Evolutionary conservation across 2,113 vertebrate genomes (phyloP), one percentile per base, ranked within the genome.

Genomic region (Oceanodroma tethys): DNA sequence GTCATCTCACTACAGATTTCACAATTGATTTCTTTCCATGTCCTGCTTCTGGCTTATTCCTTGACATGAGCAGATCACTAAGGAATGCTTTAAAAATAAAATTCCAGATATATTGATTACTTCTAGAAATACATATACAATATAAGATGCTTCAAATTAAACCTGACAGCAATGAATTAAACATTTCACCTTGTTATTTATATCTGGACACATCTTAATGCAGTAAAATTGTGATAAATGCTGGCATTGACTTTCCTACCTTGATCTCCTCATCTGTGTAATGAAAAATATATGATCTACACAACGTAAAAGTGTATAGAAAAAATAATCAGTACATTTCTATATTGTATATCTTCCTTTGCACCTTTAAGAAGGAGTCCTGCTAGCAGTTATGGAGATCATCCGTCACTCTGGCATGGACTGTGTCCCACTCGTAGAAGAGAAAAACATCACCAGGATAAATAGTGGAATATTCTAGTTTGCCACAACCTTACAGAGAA

Each of bases 351-450:
- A 34, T 56, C 18, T 72, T 65, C 17, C 9, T 72, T 59, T 72
- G 6, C 3, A 22, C 15, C 29, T 74, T 42, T 42, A 47, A 72
- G 32, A 40, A 23, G 11, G 11, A 60, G 17, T n/a, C 20, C 53
- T 67, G 20, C 15, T 42, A 19, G 17, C 0, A 0, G 9, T 56
- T 55, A 34, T 13, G 20, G 45, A 81, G 29, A 40, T 34, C 10
- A 25, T 67, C 13, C 47, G 43, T 66, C 8, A 53, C 74, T 72
- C 47, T 47, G 38, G 21, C 4, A 0, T 30, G 10, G 3, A 80
- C 3, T 2, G 1, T 48, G 11, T 32, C 14, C n/a, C 7, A 25
- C 45, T 45, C 3, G 0, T 22, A 25, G 38, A 34, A 43, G 9
- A 45, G 56, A 48, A 70, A 84, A 63, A 43, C 3, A 0, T 47